Evolutionary conservation across 2,888 invertebrate genomes (phyloP), one percentile per base, ranked within the genome.

Genomic region (Patella caerulea): DNA sequence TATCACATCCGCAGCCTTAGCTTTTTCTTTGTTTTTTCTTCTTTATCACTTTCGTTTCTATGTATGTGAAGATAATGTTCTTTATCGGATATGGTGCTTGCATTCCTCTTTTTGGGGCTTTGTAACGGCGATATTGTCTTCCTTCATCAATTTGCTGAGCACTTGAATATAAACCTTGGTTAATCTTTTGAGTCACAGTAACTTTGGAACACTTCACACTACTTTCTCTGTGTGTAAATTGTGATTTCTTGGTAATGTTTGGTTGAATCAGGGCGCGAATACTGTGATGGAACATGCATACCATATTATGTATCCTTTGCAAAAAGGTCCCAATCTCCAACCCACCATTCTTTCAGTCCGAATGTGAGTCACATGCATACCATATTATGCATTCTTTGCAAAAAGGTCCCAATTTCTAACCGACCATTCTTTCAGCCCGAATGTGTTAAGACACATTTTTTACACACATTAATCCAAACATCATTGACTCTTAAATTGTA

Each of bases 401-500:
- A 29, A 53, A 29, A 54, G 55, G 55, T 52, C 55, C n/a, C n/a
- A 12, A 15, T 11, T 24, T 55, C 73, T 54, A 11, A 11, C 73
- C 73, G 14, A n/a, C 24, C 24, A 73, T 19, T n/a, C 9, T n/a
- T 55, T 54, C 11, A 54, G 55, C 15, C 53, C 17, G 34, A 34
- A 34, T 17, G 54, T 73, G 53, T 29, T 73, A 54, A 73, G 73
- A 54, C 45, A 72, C 34, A 72, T 72, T 12, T 24, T 72, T 72
- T 72, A 72, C 72, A 72, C 53, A 73, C 54, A 12, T 73, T 54
- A 24, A 24, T 11, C 45, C 2, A 9, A 7, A 3, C 24, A 54
- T 45, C 73, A 29, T 73, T 19, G 2, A 73, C 54, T 14, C 55
- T 54, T 14, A 73, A 45, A 54, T 73, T 24, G 55, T 73, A 73